These are phyloP conservation scores for Allacma fusca DNA, from an alignment of 2,888 invertebrate genomes.

Conservation along the genomic window DNA sequence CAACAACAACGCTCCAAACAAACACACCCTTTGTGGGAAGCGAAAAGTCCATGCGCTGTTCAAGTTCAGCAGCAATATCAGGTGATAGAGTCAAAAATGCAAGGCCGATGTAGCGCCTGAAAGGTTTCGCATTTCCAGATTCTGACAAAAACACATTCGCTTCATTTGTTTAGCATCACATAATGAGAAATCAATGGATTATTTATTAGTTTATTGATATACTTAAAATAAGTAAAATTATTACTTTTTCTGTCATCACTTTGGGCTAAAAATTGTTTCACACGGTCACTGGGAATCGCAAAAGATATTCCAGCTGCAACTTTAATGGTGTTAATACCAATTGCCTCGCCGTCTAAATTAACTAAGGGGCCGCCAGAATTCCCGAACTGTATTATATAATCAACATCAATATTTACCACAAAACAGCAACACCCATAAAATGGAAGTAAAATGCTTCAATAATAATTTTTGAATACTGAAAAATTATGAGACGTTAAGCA, in stretches of 20 bases:
- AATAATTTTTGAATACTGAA: too few relatives aligned
- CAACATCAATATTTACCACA: too few relatives aligned
- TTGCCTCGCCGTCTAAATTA: slow-evolving; percentile 91
- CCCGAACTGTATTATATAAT: slow-evolving; percentile 84
- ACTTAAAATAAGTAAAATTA: too few relatives aligned
- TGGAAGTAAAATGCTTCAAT: too few relatives aligned
- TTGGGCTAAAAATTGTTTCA: slow-evolving; percentile 77
- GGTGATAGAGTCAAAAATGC: slow-evolving; percentile 87
- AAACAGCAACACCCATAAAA: too few relatives aligned
- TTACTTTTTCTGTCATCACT: slow-evolving; percentile 62
- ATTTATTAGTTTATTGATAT: too few relatives aligned
- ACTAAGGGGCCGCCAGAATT: slow-evolving; percentile 95
- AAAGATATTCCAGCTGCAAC: slow-evolving; percentile 93
- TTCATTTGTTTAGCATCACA: too few relatives aligned
- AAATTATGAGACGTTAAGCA: too few relatives aligned
- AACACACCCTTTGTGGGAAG: slow-evolving; percentile 79
- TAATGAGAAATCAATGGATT: too few relatives aligned
- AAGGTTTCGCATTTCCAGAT: slow-evolving; percentile 43
- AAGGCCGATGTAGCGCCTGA: slow-evolving; percentile 78
- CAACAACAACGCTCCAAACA: slow-evolving; percentile 85
- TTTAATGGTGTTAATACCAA: slow-evolving; percentile 93
- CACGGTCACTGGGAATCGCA: slow-evolving; percentile 85
- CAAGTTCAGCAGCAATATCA: slow-evolving; percentile 76
- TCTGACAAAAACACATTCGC: too few relatives aligned
- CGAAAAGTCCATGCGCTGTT: slow-evolving; percentile 65